Evolutionary conservation across 2,113 vertebrate species (phyloP).

Genomic region (Brachirus orientalis): DNA sequence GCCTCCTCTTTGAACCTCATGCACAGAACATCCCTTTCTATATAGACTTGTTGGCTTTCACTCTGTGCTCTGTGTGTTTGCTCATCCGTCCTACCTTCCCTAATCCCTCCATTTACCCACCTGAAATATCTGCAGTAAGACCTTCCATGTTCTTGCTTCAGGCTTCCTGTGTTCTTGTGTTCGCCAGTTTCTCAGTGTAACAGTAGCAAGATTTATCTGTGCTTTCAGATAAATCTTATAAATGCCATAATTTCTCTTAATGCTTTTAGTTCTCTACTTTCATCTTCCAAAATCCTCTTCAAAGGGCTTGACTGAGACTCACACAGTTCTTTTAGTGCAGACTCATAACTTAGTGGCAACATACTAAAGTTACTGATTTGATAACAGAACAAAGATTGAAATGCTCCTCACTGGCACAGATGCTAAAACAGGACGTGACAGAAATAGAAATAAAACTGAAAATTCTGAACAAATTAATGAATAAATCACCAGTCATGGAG

Average conservation of each 20-base stretch:
- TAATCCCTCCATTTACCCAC: constrained; percentile 32
- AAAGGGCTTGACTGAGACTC: too few species aligned
- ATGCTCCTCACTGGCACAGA: too few species aligned
- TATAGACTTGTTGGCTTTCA: constrained; percentile 28
- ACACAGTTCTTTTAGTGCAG: too few species aligned
- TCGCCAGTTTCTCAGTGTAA: background rate
- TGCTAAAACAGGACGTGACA: too few species aligned
- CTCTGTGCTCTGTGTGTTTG: background rate
- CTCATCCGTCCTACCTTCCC: constrained; percentile 33
- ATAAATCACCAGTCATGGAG: too few species aligned
- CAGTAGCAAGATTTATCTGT: background rate
- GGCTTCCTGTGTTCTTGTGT: constrained; percentile 19
- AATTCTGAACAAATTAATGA: too few species aligned
- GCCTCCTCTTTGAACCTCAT: constrained; percentile 30
- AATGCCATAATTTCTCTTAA: background rate
- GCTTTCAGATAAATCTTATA: constrained; percentile 5
- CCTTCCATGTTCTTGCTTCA: constrained; percentile 9
- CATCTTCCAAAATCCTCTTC: too few species aligned
- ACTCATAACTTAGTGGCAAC: too few species aligned
- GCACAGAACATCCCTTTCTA: constrained; percentile 19
- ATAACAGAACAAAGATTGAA: too few species aligned
- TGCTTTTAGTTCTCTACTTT: too few species aligned
- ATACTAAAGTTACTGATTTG: too few species aligned
- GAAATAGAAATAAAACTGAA: too few species aligned
- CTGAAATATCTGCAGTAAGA: constrained; percentile 32